phyloP scores from a whole-genome alignment of 2,888 invertebrate species.

The Troilus luridus region DNA sequence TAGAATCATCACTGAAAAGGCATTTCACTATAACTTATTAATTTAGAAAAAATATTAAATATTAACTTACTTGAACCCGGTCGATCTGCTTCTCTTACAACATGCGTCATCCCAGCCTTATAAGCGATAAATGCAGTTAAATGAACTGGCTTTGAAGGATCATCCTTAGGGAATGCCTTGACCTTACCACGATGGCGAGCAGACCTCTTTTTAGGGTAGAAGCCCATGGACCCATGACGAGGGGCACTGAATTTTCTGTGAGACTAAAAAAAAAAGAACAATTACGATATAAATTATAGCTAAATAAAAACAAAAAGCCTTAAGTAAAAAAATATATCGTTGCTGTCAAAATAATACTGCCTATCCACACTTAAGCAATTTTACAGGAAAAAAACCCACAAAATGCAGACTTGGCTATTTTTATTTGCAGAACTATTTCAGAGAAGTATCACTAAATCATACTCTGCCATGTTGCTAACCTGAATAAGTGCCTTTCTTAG shows the following conservation, averaged over 20 bases:
- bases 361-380: no score
- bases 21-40: not conserved
- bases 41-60: no score
- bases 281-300: not conserved
- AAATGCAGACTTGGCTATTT: no score
- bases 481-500: no score
- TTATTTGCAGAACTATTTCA: no score
- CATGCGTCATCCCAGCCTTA: slow-evolving; percentile 99
- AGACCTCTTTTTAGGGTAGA: slow-evolving; percentile 98
- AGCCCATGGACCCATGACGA: slow-evolving; percentile 99
- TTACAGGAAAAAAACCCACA: no score
- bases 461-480: no score
- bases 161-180: slow-evolving; percentile 99
- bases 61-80: slow-evolving; percentile 94
- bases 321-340: no score
- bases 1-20: slow-evolving; percentile 56
- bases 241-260: slow-evolving; percentile 99
- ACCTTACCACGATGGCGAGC: slow-evolving; percentile 97
- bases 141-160: slow-evolving; percentile 95
- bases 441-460: no score
- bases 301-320: no score
- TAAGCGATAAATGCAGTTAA: slow-evolving; percentile 98
- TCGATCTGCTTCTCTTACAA: slow-evolving; percentile 98
- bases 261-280: slow-evolving; percentile 79
- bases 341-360: no score